phyloP scores from a whole-genome alignment of 2,113 vertebrate species.

The human (Homo sapiens) region GRCh38 chr3:173708001-173708500 shows the following conservation, averaged over 20 bases:
- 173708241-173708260: background rate
- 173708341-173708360: background rate
- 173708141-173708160: background rate
- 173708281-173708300: background rate
- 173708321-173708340: background rate
- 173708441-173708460: background rate
- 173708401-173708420: background rate
- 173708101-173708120: slow-evolving; percentile 34
- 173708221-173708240: background rate
- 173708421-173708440: background rate
- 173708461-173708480: background rate
- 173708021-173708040: slow-evolving; percentile 85
- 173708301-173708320: background rate
- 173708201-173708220: background rate
- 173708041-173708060: slow-evolving; percentile 84
- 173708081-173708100: slow-evolving; percentile 76
- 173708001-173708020: slow-evolving; percentile 91
- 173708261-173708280: background rate
- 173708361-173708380: rapidly evolving
- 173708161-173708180: slow-evolving; percentile 36
- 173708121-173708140: background rate
- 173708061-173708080: slow-evolving; percentile 82
- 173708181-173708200: slow-evolving; percentile 6
- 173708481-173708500: background rate
- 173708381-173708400: background rate